phyloP scores from a whole-genome alignment of 2,113 vertebrate species.

The Cephalopholis sonnerati region DNA sequence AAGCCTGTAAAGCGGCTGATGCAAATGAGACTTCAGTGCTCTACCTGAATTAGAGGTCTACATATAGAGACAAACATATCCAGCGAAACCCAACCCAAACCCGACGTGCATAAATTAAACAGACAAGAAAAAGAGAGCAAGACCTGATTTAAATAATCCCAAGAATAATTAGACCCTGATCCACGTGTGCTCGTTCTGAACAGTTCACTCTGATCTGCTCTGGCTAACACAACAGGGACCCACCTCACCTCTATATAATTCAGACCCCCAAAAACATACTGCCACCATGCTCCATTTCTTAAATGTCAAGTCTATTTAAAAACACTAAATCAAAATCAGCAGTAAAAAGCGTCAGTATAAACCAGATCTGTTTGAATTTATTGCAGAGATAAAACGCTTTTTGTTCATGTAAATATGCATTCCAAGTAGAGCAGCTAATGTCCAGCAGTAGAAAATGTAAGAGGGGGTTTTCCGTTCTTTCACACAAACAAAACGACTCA shows the following conservation, averaged over 20 bases:
- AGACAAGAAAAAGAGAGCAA: background rate
- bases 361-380: background rate
- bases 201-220: background rate
- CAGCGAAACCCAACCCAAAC: too few relatives aligned
- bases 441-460: background rate
- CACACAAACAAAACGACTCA: conserved; percentile 7
- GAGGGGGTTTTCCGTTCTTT: conserved; percentile 35
- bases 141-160: background rate
- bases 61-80: too few relatives aligned
- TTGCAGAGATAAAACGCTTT: background rate
- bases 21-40: background rate
- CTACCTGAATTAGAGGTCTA: background rate
- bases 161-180: background rate
- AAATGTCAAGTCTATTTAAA: background rate
- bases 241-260: background rate
- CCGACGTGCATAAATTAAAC: background rate
- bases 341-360: too few relatives aligned
- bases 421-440: background rate
- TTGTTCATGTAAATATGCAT: background rate
- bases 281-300: background rate
- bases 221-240: background rate
- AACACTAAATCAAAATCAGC: background rate
- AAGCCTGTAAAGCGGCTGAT: background rate
- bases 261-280: background rate
- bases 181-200: background rate